These are phyloP conservation scores for Rhadinocentrus ornatus DNA, from an alignment of 2,797 vertebrate genomes.

Conservation along the genomic window DNA sequence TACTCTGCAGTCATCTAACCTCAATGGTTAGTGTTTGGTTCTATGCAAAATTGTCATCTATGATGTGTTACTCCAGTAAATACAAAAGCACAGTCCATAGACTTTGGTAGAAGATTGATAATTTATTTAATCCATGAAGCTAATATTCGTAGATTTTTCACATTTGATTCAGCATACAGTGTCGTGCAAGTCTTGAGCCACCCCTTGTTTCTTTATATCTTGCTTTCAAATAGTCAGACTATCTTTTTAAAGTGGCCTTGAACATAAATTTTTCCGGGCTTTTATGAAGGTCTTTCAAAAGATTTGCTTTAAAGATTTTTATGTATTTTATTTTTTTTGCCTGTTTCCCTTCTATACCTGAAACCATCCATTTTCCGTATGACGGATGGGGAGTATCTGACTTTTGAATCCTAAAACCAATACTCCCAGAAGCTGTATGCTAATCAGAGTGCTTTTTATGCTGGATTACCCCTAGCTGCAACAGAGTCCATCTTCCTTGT, in stretches of 20 bases:
- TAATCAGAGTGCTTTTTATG: neutral
- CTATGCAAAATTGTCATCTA: neutral
- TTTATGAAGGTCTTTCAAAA: neutral
- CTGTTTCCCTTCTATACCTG: neutral
- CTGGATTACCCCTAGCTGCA: conserved; percentile 9
- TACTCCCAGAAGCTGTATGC: neutral
- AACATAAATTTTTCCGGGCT: neutral
- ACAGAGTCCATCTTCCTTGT: neutral
- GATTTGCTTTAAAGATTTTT: neutral
- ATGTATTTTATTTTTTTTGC: neutral
- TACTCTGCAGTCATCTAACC: neutral
- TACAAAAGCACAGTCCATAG: neutral
- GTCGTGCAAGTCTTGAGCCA: too few relatives aligned
- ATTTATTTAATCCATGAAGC: neutral
- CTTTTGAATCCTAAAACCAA: neutral
- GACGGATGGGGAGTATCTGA: neutral
- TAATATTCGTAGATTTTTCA: neutral
- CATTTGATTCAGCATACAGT: neutral
- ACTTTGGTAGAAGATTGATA: neutral
- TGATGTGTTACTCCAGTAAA: neutral
- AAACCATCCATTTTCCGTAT: neutral
- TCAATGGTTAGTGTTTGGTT: neutral
- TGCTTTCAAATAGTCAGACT: neutral
- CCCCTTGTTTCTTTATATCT: neutral
- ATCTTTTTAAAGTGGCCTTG: neutral